phyloP scores from a whole-genome alignment of 2,888 invertebrate species.

The Spicauda simplicius region DNA sequence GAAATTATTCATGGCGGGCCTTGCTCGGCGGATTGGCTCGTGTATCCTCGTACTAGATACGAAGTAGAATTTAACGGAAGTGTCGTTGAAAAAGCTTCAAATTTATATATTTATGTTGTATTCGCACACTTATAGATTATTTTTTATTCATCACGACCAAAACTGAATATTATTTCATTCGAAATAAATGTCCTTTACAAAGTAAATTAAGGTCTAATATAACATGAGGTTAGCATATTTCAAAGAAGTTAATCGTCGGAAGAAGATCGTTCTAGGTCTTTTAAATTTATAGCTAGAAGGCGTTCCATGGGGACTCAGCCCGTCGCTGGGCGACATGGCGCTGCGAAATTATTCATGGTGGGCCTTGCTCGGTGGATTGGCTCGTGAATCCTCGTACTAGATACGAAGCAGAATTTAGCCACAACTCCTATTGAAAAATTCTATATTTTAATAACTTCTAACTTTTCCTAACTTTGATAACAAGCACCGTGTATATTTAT shows the following conservation, averaged over 20 bases:
- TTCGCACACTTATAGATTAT: too few species aligned
- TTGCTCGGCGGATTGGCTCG: slow-evolving; percentile 62
- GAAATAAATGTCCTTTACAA: too few species aligned
- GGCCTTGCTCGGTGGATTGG: slow-evolving; percentile 63
- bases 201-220: too few species aligned
- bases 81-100: not conserved
- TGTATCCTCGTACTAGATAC: slow-evolving; percentile 56
- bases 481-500: too few species aligned
- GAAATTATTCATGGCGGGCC: slow-evolving; percentile 74
- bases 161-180: too few species aligned
- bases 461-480: too few species aligned
- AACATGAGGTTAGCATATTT: slow-evolving; percentile 54
- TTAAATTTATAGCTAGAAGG: slow-evolving; percentile 66
- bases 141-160: too few species aligned
- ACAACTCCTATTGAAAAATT: not conserved
- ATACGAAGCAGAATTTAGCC: slow-evolving; percentile 45
- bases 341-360: slow-evolving; percentile 74
- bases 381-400: slow-evolving; percentile 56
- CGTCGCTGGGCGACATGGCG: slow-evolving; percentile 63
- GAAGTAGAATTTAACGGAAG: slow-evolving; percentile 33
- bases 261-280: slow-evolving; percentile 50
- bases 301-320: slow-evolving; percentile 44
- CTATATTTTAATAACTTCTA: not conserved
- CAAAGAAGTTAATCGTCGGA: slow-evolving; percentile 48
- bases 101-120: too few species aligned